Base-by-base conservation (phyloP, 2,113 vertebrate genomes). In the Hiodon alosoides region DNA sequence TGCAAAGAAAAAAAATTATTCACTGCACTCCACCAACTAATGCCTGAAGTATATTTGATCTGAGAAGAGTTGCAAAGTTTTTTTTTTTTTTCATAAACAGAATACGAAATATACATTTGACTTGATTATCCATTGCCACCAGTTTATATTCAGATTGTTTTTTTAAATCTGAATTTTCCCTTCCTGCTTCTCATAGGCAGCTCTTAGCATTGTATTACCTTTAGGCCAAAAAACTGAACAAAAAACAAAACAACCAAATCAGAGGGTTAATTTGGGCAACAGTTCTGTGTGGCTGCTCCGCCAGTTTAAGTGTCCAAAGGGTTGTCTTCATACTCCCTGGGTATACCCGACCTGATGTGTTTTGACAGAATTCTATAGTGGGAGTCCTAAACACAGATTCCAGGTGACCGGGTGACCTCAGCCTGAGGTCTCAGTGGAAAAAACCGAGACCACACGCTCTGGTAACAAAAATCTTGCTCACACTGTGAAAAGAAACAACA, bases 261-360 rank as follows among this genome's bases (percentile, higher is more conserved):
- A 71, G 11, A 16, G 11, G 52, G 31, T 57, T 50, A 60, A 68
- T 52, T 47, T 17, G 57, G 75, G 75, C 57, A 68, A 66, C 58
- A 46, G 50, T 46, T 66, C 52, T 61, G n/a, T 61, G 71, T 65
- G 51, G 67, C 8, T 59, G 75, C 50, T 47, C 14, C 61, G 67
- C 60, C 67, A 60, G 67, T 76, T 65, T 65, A 71, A 76, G 67
- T 76, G 52, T 71, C 69, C 71, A 13, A 50, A n/a, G 16, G 71
- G 52, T 52, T 76, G 74, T 76, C 67, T 76, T 13, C 69, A 58
- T 60, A 69, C 46, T 13, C 74, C 74, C 57, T 47, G 48, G 66
- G 67, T 54, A 53, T 46, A 9, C 8, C 74, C 52, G 14, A 55
- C 31, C 55, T 69, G 60, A 76, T 69, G 65, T 68, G 54, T 53